phyloP scores from a whole-genome alignment of 2,888 invertebrate genomes.

The Oscheius myriophilus region DNA sequence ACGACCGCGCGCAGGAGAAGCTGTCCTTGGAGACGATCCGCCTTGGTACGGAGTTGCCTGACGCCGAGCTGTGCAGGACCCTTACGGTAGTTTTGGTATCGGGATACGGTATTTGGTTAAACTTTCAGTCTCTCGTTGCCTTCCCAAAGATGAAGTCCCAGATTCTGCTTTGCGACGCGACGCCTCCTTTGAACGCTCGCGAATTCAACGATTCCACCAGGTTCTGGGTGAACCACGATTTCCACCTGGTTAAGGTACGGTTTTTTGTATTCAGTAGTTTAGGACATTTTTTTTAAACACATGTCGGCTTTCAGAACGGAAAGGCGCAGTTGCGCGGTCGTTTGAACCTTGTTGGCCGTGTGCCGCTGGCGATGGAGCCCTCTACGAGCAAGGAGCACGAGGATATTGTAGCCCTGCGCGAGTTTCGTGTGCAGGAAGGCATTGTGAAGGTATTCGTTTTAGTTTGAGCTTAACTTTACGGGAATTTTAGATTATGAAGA shows the following conservation, averaged over 20 bases:
- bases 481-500: conserved; percentile 83
- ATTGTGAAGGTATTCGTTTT: conserved; percentile 81
- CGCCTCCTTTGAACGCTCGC: conserved; percentile 79
- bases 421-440: conserved; percentile 91
- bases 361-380: conserved; percentile 77
- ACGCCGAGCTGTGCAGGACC: conserved; percentile 91
- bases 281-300: neutral
- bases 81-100: conserved; percentile 80
- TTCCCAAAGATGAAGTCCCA: conserved; percentile 93
- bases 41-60: conserved; percentile 93
- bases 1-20: conserved; percentile 85
- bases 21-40: conserved; percentile 95
- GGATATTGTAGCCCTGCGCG: conserved; percentile 94
- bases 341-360: conserved; percentile 91
- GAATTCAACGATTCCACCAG: conserved; percentile 86
- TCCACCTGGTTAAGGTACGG: conserved; percentile 74
- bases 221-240: conserved; percentile 97
- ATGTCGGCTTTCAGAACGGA: conserved; percentile 81
- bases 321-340: conserved; percentile 93
- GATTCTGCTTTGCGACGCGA: conserved; percentile 84
- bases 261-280: conserved; percentile 1
- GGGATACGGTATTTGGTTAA: conserved; percentile 75
- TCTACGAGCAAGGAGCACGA: conserved; percentile 84
- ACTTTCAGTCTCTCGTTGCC: conserved; percentile 84
- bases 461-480: neutral